Base-by-base conservation (phyloP, 2,113 vertebrate species). In the Kobus ellipsiprymnus region DNA sequence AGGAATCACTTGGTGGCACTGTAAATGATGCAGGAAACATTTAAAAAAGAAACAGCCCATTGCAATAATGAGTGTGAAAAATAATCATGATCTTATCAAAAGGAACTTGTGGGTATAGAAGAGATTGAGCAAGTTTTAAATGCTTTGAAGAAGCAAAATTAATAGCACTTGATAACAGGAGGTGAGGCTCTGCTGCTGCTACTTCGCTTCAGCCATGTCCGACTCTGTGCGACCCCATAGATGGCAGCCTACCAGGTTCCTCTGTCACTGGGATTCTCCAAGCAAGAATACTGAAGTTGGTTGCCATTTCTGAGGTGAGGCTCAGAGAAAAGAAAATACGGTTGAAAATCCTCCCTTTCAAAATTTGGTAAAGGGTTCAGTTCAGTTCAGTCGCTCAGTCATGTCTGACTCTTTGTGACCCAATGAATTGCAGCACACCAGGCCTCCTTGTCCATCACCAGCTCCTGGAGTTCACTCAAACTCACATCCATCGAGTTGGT, bases 61-160 rank as follows among this genome's bases (percentile, higher is more conserved):
- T 80, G 29, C 7, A 62, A 25, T 77, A 60, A 78, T 67, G 10
- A 84, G 17, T 29, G 25, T 91, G 40, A 84, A 87, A 96, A 91
- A 48, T 77, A 88, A 57, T 93, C 44, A 71, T 60, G 14, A 83
- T 85, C 14, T 90, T 90, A 36, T 23, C 40, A 33, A 84, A 84
- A 60, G 29, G 17, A 6, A 80, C 13, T 83, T 95, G 0, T 71
- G 84, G 36, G 74, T 50, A 71, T 40, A 33, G 25, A n/a, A 80
- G 95, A 67, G 12, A 50, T 3, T 91, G 21, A 57, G 48, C 1
- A 44, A 7, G 5, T 57, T 95, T 80, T 71, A 55, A 64, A 59
- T 62, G n/a, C 13, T 96, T 91, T 71, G 30, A n/a, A 16, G 15
- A 81, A 84, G 15, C 74, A 87, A 91, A 94, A 55, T 82, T 90